A percentile compares a stretch with the other conserved stretches of the same genome.
These are phyloP conservation scores for Lynx canadensis DNA, from an alignment of 2,113 vertebrate species.

Conservation along the genomic window DNA sequence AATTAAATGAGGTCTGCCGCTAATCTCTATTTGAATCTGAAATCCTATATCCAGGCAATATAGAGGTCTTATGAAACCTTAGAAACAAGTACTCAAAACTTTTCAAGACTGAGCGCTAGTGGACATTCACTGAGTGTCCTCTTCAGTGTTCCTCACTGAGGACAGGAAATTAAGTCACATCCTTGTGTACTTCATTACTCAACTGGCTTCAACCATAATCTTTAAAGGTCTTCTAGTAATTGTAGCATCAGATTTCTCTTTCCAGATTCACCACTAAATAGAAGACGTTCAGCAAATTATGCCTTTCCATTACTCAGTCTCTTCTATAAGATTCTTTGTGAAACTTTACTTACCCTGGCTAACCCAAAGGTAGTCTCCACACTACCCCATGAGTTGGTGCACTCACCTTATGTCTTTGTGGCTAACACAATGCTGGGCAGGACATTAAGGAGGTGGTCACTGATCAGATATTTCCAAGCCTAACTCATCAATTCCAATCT, in stretches of 20 bases:
- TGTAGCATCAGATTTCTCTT: background rate
- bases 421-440: background rate
- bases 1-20: background rate
- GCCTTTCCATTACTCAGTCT: background rate
- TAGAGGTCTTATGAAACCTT: background rate
- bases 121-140: background rate
- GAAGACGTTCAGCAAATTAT: background rate
- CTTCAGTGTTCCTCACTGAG: background rate
- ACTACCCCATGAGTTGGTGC: background rate
- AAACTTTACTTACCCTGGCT: background rate
- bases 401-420: background rate
- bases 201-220: background rate
- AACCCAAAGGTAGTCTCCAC: background rate
- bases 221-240: constrained; percentile 37
- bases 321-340: background rate
- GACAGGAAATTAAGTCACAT: background rate
- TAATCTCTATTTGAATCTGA: background rate
- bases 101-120: background rate
- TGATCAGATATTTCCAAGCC: background rate
- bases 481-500: constrained; percentile 6
- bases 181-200: background rate
- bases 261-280: constrained; percentile 22
- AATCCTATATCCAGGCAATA: background rate
- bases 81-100: background rate
- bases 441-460: constrained; percentile 6